phyloP scores from a whole-genome alignment of 2,113 vertebrate species.

The Empidonax alnorum region DNA sequence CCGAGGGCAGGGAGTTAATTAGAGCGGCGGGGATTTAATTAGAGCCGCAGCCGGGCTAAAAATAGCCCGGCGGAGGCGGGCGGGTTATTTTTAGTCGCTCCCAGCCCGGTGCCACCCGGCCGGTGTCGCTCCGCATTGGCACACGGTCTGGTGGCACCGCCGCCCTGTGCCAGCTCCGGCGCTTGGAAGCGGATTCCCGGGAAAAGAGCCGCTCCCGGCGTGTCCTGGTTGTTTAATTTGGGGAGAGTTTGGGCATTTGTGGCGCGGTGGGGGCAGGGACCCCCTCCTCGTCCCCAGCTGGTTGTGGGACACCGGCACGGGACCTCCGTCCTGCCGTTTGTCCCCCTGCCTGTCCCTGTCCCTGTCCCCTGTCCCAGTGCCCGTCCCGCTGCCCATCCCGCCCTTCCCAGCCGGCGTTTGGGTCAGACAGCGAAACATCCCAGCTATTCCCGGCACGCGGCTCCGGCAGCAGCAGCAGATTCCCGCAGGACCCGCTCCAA shows the following conservation, averaged over 20 bases:
- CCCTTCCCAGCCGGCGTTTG: neutral
- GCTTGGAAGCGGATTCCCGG: neutral
- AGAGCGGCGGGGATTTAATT: neutral
- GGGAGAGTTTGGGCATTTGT: neutral
- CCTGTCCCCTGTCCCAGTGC: neutral
- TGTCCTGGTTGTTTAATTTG: accelerated
- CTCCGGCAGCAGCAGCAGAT: neutral
- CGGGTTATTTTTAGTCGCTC: neutral
- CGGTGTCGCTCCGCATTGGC: neutral
- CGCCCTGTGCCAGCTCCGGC: neutral
- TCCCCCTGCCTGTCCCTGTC: neutral
- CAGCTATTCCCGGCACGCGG: neutral
- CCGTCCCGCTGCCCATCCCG: neutral
- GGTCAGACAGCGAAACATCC: neutral
- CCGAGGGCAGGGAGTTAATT: neutral
- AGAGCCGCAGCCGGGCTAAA: neutral
- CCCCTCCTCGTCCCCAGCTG: neutral
- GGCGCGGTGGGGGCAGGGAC: neutral
- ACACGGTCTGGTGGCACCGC: neutral
- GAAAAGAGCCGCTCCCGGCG: neutral
- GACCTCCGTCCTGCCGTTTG: neutral
- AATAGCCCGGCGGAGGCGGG: neutral
- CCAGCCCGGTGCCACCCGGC: neutral
- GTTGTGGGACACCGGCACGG: neutral
- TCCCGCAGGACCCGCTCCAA: neutral